phyloP scores from a whole-genome alignment of 2,797 vertebrate genomes.

The Anableps anableps region DNA sequence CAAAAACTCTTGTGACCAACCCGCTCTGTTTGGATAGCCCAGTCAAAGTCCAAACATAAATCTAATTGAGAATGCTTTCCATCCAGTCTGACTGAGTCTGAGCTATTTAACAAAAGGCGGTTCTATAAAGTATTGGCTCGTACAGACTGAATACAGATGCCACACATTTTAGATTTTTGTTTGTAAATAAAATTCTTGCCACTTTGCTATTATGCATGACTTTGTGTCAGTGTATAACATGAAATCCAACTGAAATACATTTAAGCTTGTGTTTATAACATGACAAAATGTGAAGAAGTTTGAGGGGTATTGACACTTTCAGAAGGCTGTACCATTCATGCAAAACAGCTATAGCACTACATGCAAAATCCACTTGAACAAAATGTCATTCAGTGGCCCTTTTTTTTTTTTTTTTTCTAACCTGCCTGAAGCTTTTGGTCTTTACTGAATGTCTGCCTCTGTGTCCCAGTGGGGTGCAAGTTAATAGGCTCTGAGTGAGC shows the following conservation, averaged over 20 bases:
- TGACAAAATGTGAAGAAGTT: background rate
- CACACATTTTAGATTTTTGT: too few relatives aligned
- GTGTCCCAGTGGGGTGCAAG: constrained; percentile 33
- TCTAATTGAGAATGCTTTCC: background rate
- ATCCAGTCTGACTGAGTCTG: background rate
- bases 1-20: background rate
- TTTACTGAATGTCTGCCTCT: background rate
- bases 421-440: constrained; percentile 3
- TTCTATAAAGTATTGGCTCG: background rate
- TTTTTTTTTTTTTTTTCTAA: background rate
- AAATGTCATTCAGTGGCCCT: background rate
- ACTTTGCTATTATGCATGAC: background rate
- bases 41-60: background rate
- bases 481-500: constrained; percentile 47
- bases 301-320: background rate
- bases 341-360: background rate
- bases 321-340: background rate
- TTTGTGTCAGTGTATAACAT: background rate
- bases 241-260: background rate
- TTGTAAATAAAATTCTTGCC: background rate
- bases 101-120: background rate
- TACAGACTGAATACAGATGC: background rate
- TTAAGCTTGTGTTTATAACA: background rate
- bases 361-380: background rate
- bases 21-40: background rate